Conservation (phyloP, 2,113 vertebrate genomes). For the Malurus melanocephalus region DNA sequence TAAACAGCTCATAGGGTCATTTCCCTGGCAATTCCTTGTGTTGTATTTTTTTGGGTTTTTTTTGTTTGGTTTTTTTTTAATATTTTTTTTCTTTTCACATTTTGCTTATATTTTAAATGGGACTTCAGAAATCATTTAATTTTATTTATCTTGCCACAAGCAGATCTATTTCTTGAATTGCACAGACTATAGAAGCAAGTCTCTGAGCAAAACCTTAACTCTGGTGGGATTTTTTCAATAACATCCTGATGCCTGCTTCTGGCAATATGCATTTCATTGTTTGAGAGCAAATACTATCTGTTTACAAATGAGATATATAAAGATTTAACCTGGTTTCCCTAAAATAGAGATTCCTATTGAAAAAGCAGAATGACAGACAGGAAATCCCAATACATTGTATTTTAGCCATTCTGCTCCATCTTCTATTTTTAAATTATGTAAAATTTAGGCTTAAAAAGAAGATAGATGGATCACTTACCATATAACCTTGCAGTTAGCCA, state of each 20-base stretch:
- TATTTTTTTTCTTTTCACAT: neutral
- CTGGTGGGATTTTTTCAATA: conserved; percentile 46
- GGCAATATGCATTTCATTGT: conserved; percentile 39
- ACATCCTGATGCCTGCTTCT: conserved; percentile 24
- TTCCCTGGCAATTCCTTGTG: neutral
- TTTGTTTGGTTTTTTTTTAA: neutral
- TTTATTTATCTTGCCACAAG: neutral
- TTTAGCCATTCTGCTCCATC: neutral
- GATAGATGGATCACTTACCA: neutral
- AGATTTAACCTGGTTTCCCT: neutral
- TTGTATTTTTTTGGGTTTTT: neutral
- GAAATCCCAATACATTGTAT: neutral
- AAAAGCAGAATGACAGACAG: neutral
- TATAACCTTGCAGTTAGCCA: neutral
- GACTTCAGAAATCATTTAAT: neutral
- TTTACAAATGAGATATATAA: conserved; percentile 41
- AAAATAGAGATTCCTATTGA: neutral
- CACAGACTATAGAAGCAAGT: neutral
- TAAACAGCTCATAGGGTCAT: neutral
- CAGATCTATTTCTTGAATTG: neutral
- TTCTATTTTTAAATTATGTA: neutral
- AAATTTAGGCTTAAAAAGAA: neutral
- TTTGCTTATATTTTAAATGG: neutral
- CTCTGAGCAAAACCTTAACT: conserved; percentile 11
- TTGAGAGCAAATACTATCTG: conserved; percentile 45